Evolutionary conservation across 2,888 invertebrate species (phyloP).

Genomic region (Allacma fusca): DNA sequence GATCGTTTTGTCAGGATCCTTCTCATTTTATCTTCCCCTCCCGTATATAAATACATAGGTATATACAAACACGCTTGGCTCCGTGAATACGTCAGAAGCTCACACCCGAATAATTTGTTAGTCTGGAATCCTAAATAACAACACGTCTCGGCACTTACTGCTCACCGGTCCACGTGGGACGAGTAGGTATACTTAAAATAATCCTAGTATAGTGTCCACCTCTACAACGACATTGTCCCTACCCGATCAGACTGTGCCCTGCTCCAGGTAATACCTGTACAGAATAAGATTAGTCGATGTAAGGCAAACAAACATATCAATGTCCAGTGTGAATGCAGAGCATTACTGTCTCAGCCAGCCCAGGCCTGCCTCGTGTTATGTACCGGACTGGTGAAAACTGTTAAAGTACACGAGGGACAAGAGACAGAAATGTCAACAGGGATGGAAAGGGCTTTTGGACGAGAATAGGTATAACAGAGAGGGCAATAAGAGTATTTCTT

Average conservation of each 20-base stretch:
- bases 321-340: neutral
- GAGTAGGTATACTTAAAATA: neutral
- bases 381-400: neutral
- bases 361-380: no score
- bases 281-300: neutral
- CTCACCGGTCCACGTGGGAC: neutral
- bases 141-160: neutral
- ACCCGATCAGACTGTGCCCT: no score
- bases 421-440: neutral
- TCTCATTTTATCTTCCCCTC: neutral
- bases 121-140: neutral
- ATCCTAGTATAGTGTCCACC: neutral
- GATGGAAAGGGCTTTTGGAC: neutral
- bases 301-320: conserved; percentile 9
- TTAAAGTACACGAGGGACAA: conserved; percentile 2
- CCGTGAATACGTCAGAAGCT: no score
- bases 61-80: no score
- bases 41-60: conserved; percentile 10
- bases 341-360: no score
- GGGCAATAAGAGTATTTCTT: no score
- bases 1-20: conserved; percentile 5
- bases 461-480: no score
- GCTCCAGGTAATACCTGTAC: no score
- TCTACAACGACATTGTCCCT: no score
- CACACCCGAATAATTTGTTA: neutral